phyloP scores from a whole-genome alignment of 2,797 vertebrate genomes.

The Nyctibius grandis region DNA sequence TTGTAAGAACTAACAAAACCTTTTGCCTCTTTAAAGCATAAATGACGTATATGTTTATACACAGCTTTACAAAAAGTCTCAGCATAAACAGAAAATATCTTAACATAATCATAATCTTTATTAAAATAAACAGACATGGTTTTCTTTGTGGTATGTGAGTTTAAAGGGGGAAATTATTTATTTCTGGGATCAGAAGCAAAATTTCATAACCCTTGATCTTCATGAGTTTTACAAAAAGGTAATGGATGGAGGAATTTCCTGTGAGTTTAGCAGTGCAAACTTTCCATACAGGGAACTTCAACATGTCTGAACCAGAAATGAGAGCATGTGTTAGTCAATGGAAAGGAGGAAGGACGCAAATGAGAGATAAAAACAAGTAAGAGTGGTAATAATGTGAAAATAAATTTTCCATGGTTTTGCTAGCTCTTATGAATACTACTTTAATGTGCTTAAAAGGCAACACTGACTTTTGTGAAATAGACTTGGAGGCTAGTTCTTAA shows the following conservation, averaged over 20 bases:
- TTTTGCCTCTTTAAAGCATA: neutral
- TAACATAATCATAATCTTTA: neutral
- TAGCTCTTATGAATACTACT: neutral
- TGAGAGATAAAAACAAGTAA: neutral
- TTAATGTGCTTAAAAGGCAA: neutral
- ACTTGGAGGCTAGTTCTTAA: neutral
- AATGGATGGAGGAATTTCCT: neutral
- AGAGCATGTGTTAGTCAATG: neutral
- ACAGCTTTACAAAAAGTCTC: neutral
- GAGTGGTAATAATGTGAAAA: neutral
- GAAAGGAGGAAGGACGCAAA: neutral
- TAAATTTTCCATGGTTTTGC: neutral
- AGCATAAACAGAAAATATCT: neutral
- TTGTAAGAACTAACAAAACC: neutral
- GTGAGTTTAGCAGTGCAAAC: neutral
- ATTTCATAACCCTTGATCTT: neutral
- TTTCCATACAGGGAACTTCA: neutral
- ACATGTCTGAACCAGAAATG: neutral
- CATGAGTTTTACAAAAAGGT: neutral
- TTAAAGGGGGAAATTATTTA: neutral
- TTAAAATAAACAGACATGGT: neutral
- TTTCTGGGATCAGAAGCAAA: neutral
- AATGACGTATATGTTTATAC: neutral
- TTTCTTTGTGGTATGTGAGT: neutral
- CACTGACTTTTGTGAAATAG: neutral